Conservation (phyloP, 2,797 vertebrate genomes). For the Schizopygopsis malacanthus region DNA sequence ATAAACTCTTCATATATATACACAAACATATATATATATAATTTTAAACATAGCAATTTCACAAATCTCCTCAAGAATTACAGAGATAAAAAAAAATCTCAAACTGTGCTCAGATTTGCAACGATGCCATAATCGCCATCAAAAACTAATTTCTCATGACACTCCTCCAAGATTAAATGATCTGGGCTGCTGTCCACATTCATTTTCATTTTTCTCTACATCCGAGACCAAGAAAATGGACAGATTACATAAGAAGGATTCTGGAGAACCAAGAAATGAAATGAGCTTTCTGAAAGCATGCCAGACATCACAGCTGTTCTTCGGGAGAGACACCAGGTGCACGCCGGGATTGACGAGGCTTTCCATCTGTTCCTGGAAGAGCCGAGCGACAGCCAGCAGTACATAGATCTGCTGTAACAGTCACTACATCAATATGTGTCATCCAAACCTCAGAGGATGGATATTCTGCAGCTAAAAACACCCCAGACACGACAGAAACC, state of each 20-base stretch:
- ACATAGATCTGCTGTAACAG: neutral
- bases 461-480: neutral
- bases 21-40: too few species aligned
- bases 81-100: neutral
- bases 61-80: neutral
- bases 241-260: neutral
- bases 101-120: neutral
- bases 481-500: neutral
- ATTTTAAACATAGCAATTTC: neutral
- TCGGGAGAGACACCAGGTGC: neutral
- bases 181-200: neutral
- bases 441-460: neutral
- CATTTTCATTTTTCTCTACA: too few species aligned
- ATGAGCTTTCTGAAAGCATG: neutral
- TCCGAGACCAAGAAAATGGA: neutral
- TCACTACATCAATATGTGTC: neutral
- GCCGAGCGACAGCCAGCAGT: neutral
- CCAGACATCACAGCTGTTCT: conserved; percentile 13
- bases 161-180: neutral
- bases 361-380: conserved; percentile 5
- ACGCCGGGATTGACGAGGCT: neutral
- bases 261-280: neutral
- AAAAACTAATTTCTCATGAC: neutral
- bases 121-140: neutral
- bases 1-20: too few species aligned